Evolutionary conservation across 2,113 vertebrate genomes (phyloP), one percentile per base, ranked within the genome.

Genomic region (Galbula dea): DNA sequence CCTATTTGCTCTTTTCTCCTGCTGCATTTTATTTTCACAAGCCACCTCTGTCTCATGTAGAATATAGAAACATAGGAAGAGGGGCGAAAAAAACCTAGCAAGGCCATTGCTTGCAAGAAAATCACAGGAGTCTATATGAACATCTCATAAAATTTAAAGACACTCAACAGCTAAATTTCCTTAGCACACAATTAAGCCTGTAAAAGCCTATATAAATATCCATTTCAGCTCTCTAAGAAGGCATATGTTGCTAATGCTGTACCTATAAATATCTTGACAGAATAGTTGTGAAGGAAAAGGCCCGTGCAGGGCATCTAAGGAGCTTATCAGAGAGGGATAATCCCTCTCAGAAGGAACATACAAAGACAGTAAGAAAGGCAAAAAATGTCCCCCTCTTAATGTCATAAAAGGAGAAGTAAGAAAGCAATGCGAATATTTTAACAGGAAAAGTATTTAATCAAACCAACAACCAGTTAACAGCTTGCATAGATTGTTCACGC

Each of bases 281-380:
- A 95, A 72, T 67, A 85, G 74, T 7, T 68, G 71, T 34, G 72
- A 94, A 91, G 51, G 58, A 86, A 73, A 75, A 95, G 90, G 62
- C 58, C 76, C 83, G 86, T n/a, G 66, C 72, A 90, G 82, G 79
- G 62, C 71, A 49, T 80, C 77, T 96, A 96, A 97, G 88, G 58
- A 97, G 94, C 90, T 97, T 97, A 97, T 66, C 43, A 79, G 49
- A 43, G 62, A 94, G 67, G 91, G 75, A 74, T 81, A 95, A 97
- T 96, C 87, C 93, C 76, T 54, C 21, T 29, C 30, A 85, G 41
- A 43, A 43, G 72, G 69, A 93, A 69, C 62, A 79, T 0, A 1
- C 76, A 93, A 75, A 94, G 90, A 75, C 62, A 30, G 18, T 10
- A 32, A 77, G 45, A 83, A 75, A 91, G 82, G 86, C 45, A 76